phyloP scores from a whole-genome alignment of 2,797 vertebrate species.

The Aplochiton taeniatus region DNA sequence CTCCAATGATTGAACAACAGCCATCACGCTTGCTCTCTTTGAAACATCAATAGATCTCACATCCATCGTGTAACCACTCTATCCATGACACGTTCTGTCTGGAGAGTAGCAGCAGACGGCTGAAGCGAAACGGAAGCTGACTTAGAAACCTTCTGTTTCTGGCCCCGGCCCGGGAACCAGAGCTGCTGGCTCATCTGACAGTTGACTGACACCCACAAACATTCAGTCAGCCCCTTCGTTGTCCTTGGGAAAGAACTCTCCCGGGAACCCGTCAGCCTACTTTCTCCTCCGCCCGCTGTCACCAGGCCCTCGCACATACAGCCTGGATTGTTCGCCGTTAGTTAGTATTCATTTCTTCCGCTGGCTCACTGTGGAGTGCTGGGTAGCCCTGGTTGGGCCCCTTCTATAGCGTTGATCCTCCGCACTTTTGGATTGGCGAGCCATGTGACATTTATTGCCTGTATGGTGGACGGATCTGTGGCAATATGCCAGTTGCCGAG shows the following conservation, averaged over 20 bases:
- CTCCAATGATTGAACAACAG: too few species aligned
- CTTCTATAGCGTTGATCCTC: slow-evolving; percentile 39
- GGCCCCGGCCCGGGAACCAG: slow-evolving; percentile 7
- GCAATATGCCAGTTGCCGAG: slow-evolving; percentile 21
- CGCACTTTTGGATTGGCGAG: slow-evolving; percentile 41
- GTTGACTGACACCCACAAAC: slow-evolving; percentile 74
- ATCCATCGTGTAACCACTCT: background rate
- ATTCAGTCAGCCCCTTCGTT: slow-evolving; percentile 51
- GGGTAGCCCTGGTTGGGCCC: slow-evolving; percentile 42
- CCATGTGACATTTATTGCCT: slow-evolving; percentile 55
- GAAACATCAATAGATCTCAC: background rate
- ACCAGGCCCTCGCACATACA: slow-evolving; percentile 49
- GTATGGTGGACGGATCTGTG: slow-evolving; percentile 25
- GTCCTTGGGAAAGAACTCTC: slow-evolving; percentile 56
- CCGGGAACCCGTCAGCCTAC: slow-evolving; percentile 53
- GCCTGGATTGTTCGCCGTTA: slow-evolving; percentile 55
- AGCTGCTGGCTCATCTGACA: slow-evolving; percentile 55
- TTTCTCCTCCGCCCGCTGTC: slow-evolving; percentile 21
- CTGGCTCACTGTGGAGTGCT: slow-evolving; percentile 45
- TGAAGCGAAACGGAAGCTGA: too few species aligned
- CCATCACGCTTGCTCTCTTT: background rate
- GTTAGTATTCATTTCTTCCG: slow-evolving; percentile 68
- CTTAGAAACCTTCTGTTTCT: too few species aligned
- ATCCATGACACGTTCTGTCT: background rate
- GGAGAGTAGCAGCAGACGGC: too few species aligned